phyloP scores from a whole-genome alignment of 2,797 vertebrate species.

The Scyliorhinus canicula region DNA sequence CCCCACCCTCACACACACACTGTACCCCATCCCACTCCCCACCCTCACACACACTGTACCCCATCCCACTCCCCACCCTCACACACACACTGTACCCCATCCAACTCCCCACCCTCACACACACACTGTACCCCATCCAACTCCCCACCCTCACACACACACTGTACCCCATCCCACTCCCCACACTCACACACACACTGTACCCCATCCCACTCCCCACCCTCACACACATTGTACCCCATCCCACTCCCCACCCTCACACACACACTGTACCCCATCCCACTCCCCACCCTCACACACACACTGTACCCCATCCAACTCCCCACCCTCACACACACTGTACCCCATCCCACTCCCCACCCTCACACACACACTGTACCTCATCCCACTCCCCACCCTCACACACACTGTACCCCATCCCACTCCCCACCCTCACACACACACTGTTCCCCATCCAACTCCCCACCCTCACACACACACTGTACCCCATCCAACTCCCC shows the following conservation, averaged over 20 bases:
- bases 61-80: background rate
- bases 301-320: background rate
- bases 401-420: background rate
- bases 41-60: background rate
- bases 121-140: background rate
- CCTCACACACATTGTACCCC: no score
- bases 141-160: background rate
- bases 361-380: background rate
- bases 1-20: background rate
- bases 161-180: background rate
- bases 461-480: no score
- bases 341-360: background rate
- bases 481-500: no score
- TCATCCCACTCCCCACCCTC: rapidly evolving
- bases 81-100: background rate
- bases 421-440: no score
- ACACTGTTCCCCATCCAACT: background rate
- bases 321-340: background rate
- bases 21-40: background rate
- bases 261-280: background rate
- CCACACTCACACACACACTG: background rate
- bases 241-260: background rate
- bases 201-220: background rate
- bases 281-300: background rate
- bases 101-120: background rate